Evolutionary conservation across 2,113 vertebrate genomes (phyloP).

Genomic region (Platysteira castanea): DNA sequence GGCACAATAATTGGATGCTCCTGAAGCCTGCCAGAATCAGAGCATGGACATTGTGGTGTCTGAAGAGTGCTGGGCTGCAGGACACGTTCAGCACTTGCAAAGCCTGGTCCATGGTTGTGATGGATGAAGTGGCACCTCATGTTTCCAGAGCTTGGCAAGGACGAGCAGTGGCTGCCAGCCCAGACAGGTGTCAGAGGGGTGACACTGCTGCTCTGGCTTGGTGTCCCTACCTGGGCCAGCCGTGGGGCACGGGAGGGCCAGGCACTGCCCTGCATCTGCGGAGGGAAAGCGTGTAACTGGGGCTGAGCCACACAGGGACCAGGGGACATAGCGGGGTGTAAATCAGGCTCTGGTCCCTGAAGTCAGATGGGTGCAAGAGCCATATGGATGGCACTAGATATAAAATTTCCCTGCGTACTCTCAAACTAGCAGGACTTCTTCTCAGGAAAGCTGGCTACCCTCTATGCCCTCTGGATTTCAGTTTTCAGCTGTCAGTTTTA

Average conservation of each 20-base stretch:
- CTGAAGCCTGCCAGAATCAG: background rate
- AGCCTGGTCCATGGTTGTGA: accelerated
- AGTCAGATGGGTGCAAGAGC: background rate
- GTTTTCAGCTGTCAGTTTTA: background rate
- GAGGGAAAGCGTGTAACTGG: accelerated
- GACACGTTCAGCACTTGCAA: background rate
- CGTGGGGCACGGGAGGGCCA: accelerated
- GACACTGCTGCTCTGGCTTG: background rate
- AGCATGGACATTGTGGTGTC: background rate
- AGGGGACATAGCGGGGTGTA: accelerated
- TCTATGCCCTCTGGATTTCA: background rate
- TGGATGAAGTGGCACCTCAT: background rate
- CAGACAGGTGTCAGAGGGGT: background rate
- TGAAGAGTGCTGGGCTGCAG: background rate
- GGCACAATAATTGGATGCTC: background rate
- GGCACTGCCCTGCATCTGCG: background rate
- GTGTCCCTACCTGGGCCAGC: background rate
- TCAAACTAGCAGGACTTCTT: background rate
- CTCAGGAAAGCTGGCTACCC: background rate
- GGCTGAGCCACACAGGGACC: background rate
- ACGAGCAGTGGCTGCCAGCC: background rate
- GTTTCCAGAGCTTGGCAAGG: background rate
- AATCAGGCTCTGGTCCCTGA: background rate
- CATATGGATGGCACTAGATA: accelerated
- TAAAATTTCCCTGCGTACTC: background rate